Evolutionary conservation across 2,888 invertebrate species (phyloP), one percentile per base, ranked within the genome.

Genomic region (Tryphoninae sp.): DNA sequence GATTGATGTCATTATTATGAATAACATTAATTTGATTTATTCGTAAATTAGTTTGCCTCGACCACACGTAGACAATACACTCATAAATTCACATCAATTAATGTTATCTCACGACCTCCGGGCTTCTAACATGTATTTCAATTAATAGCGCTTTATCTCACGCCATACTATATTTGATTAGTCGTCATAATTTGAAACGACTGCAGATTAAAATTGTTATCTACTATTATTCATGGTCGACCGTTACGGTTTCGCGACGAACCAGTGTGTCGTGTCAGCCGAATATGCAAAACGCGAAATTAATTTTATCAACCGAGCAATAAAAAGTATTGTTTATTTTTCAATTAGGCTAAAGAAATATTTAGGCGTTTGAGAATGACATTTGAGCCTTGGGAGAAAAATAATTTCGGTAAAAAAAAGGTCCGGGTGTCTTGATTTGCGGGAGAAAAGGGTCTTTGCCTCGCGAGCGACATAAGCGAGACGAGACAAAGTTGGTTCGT

Each of bases 341-440:
- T 45, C 13, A 2, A 45, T 45, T 45, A 13, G 9, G 11, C 13
- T 13, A 45, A 13, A 45, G 2, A 9, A 45, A 45, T 45, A 45
- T 45, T 45, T 33, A 6, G 33, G 33, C 33, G 13, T 45, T 45
- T 45, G 13, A 13, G 45, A 13, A 13, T 13, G 2, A 13, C 3
- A 13, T 45, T 2, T 13, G 45, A 13, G 45, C 45, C 11, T 45
- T 45, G 13, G 13, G 45, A 13, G 13, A 45, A 45, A 19, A 55
- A 16, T 55, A 55, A 22, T 16, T 19, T 22, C 22, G 11, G 23
- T 40, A 64, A 78, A 80, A 71, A 79, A 69, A 19, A 19, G 19
- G 59, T n/a, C 53, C 71, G 77, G 79, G 77, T 74, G 71, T 55
- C 45, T 69, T 51, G 75, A 26, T 73, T 53, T 68, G 19, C 23